Base-by-base conservation (phyloP, 2,113 vertebrate species). In the Cephalopholis sonnerati region DNA sequence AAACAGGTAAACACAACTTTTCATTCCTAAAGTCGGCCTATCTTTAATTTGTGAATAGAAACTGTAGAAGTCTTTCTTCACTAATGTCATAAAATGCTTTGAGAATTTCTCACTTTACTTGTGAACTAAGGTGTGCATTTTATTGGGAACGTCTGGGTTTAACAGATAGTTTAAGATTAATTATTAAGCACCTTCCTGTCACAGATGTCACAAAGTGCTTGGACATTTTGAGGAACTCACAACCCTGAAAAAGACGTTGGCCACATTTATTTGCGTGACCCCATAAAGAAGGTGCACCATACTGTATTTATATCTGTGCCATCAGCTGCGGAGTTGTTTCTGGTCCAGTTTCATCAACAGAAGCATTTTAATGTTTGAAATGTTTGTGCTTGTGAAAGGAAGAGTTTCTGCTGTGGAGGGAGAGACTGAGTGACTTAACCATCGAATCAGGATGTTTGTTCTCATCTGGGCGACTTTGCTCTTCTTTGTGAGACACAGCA, bases 381-480 rank as follows among this genome's bases (percentile, higher is more conserved):
- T 20, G 11, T 67, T 59, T 58, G 0, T 48, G 10, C 27, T 3
- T 59, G 16, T 10, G 3, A 61, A 24, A 41, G 7, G 41, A 46
- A 57, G 36, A 0, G 1, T 66, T 39, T 24, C 7, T 67, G 36
- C 70, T 27, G 20, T 39, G 32, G 25, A 41, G 48, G 48, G 59
- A 54, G 51, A 27, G 61, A 67, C 0, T 0, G 51, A 44, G 39
- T n/a, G 24, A 5, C 20, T 41, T 0, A 13, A 54, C 2, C 9
- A 8, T 46, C n/a, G 1, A 57, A 64, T 71, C 44, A 85, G 12
- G 59, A 84, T 88, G 86, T 41, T 64, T 5, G 0, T 18, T 63
- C 67, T 84, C 68, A 63, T 79, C 68, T 83, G 39, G 75, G 39
- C 0, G 20, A 57, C 25, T 53, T 41, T 91, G 22, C 29, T 84